phyloP scores from a whole-genome alignment of 2,797 vertebrate species.

The Sebastes itinus region DNA sequence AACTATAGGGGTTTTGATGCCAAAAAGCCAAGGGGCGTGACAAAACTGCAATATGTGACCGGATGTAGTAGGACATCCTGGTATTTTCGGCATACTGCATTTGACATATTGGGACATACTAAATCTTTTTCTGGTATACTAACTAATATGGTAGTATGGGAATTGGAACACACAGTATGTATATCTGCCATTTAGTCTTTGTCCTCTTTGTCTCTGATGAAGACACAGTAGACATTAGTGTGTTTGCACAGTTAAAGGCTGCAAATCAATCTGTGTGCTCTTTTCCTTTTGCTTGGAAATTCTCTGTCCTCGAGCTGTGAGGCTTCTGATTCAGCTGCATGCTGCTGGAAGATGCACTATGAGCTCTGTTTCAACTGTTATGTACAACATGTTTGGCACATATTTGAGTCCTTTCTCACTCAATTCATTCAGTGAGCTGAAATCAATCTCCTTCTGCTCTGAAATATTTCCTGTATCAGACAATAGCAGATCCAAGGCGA shows the following conservation, averaged over 20 bases:
- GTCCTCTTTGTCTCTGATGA: neutral
- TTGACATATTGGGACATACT: too few species aligned
- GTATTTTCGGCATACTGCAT: too few species aligned
- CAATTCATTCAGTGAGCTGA: neutral
- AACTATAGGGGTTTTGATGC: too few species aligned
- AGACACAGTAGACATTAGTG: neutral
- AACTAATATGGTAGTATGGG: too few species aligned
- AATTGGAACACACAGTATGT: too few species aligned
- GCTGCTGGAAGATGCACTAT: neutral
- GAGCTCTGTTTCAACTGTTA: neutral
- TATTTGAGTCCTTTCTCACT: neutral
- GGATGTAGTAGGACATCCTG: too few species aligned
- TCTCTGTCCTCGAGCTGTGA: neutral
- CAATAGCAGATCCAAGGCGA: neutral
- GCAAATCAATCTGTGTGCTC: neutral
- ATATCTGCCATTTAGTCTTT: neutral
- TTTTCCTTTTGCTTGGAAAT: neutral
- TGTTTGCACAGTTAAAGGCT: neutral
- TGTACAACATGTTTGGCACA: neutral
- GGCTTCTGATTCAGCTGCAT: neutral
- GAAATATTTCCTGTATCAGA: conserved; percentile 8
- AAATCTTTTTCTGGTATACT: too few species aligned
- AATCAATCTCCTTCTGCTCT: neutral
- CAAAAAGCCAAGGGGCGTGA: too few species aligned
- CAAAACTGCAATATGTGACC: too few species aligned